Conservation (phyloP, 2,888 invertebrate genomes). For the Julus scandinavius region DNA sequence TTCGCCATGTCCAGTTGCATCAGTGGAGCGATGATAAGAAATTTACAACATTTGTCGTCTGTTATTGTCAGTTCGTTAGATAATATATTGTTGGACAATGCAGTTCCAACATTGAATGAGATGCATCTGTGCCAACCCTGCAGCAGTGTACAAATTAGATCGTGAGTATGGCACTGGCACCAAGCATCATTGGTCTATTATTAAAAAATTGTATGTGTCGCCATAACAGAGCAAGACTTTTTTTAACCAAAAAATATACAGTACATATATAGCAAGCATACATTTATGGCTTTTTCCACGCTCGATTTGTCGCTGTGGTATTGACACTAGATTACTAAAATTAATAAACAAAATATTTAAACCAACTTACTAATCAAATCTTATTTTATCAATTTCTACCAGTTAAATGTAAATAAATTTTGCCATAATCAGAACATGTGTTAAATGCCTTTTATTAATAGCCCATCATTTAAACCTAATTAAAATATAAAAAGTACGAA, state of each 20-base stretch:
- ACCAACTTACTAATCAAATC: background rate
- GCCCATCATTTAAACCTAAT: background rate
- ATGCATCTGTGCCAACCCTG: background rate
- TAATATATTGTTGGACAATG: background rate
- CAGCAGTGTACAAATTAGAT: background rate
- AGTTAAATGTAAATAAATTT: constrained; percentile 27
- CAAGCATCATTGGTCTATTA: background rate
- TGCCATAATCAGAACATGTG: background rate
- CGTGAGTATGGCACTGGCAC: background rate
- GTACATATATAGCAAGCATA: background rate
- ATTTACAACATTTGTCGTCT: background rate
- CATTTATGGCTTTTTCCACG: background rate
- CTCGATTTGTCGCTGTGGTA: background rate
- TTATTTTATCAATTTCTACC: constrained; percentile 42
- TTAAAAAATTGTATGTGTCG: background rate
- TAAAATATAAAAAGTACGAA: background rate
- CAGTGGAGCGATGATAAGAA: background rate
- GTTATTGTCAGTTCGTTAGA: background rate
- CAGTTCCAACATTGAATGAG: background rate
- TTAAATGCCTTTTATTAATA: background rate
- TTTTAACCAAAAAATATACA: constrained; percentile 8
- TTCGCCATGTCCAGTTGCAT: background rate
- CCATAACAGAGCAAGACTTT: background rate
- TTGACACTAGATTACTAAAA: background rate
- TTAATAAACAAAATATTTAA: background rate